Evolutionary conservation across 37 sponge, comb jelly and placozoan species (phyloP).

Genomic region (Ianthella basta): DNA sequence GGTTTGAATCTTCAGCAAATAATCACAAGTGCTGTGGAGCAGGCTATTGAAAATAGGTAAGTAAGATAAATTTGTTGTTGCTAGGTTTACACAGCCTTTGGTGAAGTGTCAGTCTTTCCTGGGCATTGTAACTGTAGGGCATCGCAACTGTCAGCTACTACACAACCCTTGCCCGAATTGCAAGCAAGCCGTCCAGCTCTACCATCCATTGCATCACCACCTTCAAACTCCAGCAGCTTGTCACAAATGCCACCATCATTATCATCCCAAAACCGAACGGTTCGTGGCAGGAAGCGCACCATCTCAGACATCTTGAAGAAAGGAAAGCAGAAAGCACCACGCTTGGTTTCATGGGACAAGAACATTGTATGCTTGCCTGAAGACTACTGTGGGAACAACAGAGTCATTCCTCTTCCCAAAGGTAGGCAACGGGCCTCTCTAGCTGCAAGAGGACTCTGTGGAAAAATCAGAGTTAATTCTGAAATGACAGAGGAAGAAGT

Average conservation of each 20-base stretch:
- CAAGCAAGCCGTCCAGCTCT: slow-evolving; percentile 19
- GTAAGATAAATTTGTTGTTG: too few relatives aligned
- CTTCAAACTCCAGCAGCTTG: slow-evolving; percentile 7
- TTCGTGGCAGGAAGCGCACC: slow-evolving; percentile 13
- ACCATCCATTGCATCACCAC: slow-evolving; percentile 18
- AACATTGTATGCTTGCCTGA: slow-evolving; percentile 34
- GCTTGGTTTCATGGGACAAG: slow-evolving; percentile 22
- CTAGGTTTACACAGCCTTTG: too few relatives aligned
- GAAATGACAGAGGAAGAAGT: slow-evolving; percentile 44
- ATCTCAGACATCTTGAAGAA: slow-evolving; percentile 12
- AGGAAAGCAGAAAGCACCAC: slow-evolving; percentile 31
- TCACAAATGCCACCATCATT: slow-evolving; percentile 30
- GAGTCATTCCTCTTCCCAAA: slow-evolving; percentile 16
- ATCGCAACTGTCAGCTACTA: slow-evolving; percentile 7
- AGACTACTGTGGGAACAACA: slow-evolving; percentile 16
- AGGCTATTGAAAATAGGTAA: too few relatives aligned
- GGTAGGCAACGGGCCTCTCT: slow-evolving; percentile 22
- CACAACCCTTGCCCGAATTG: slow-evolving; percentile 30
- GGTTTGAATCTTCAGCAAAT: too few relatives aligned
- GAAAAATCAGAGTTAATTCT: slow-evolving; percentile 31
- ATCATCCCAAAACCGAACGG: slow-evolving; percentile 14
- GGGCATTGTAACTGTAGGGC: slow-evolving; percentile 10
- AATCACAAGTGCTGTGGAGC: too few relatives aligned
- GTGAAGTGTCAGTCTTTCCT: slow-evolving; percentile 22
- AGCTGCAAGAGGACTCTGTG: slow-evolving; percentile 32